phyloP scores from a whole-genome alignment of 2,888 invertebrate species.

The Beris morrisii region DNA sequence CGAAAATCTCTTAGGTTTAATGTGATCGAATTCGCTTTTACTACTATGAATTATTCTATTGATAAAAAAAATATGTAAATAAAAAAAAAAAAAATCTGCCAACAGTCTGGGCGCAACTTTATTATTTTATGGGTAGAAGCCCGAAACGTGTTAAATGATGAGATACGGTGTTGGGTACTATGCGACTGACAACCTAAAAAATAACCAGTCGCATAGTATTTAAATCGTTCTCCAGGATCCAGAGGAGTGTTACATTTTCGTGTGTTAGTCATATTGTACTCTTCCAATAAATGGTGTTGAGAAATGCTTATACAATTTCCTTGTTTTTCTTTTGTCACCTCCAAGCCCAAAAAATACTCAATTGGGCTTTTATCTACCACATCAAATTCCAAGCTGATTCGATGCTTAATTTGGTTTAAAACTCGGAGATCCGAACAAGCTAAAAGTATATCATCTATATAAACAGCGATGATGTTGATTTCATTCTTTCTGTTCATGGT shows the following conservation, averaged over 20 bases:
- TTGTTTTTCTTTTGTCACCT: not conserved
- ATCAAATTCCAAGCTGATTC: not conserved
- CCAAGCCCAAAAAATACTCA: not conserved
- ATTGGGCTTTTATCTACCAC: not conserved
- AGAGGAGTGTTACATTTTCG: constrained; percentile 31
- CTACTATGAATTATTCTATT: no score
- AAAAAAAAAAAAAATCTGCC: no score
- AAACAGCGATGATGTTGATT: not conserved
- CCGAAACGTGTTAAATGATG: no score
- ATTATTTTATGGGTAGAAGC: no score
- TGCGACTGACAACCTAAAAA: no score
- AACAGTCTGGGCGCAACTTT: no score
- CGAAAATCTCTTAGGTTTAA: no score
- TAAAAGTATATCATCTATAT: not conserved
- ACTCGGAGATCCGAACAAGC: not conserved
- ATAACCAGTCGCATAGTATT: no score
- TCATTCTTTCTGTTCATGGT: not conserved
- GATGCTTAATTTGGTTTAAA: not conserved
- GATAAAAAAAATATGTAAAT: no score
- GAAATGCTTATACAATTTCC: not conserved
- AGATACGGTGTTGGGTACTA: no score
- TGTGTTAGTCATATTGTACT: not conserved
- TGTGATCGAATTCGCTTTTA: no score
- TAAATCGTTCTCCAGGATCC: constrained; percentile 32
- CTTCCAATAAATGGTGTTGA: not conserved